Base-by-base conservation (phyloP, 2,888 invertebrate genomes). In the Apamea anceps region DNA sequence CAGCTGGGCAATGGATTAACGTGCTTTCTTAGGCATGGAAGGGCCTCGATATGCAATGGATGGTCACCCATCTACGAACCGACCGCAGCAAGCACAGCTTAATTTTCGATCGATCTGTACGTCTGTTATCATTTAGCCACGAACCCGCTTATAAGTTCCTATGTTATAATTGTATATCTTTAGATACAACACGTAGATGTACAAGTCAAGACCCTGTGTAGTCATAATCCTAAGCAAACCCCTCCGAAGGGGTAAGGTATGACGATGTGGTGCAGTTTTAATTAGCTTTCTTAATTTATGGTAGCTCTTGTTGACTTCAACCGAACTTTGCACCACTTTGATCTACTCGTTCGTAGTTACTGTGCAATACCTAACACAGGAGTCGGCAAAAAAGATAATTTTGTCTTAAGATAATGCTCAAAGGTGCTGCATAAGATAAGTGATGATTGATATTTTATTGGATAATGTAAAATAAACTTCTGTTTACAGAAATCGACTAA, bases 231-330 rank as follows among this genome's bases (percentile, higher is more conserved):
- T 75, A 57, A 68, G 2, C 68, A 70, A 70, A 42, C 72, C 85
- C 85, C 65, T 70, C 28, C 42, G 13, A 42, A 80, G 45, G 81
- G 85, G 81, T 28, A n/a, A 62, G 65, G 28, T 32, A 80, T 37
- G 45, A 73, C 67, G 71, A 81, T 80, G 62, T 48, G 82, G 81
- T 80, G 81, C 82, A 85, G 62, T 85, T 80, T 74, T 73, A 82
- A 85, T 82, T 85, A 66, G 65, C 42, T 81, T 81, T 63, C 63
- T 62, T 80, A 62, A 82, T 74, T 80, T 66, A 85, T 74, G 54
- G 42, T 28, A 57, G 37, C 54, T 85, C 79, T 81, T 63, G 79
- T 68, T 28, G 0, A 68, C 54, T 67, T n/a, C 25, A 45, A 72
- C 67, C 5, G 45, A 62, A 62, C 15, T 65, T 67, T 18, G 10